These are phyloP conservation scores for Typhlichthys subterraneus DNA, from an alignment of 2,797 vertebrate genomes.

Conservation along the genomic window DNA sequence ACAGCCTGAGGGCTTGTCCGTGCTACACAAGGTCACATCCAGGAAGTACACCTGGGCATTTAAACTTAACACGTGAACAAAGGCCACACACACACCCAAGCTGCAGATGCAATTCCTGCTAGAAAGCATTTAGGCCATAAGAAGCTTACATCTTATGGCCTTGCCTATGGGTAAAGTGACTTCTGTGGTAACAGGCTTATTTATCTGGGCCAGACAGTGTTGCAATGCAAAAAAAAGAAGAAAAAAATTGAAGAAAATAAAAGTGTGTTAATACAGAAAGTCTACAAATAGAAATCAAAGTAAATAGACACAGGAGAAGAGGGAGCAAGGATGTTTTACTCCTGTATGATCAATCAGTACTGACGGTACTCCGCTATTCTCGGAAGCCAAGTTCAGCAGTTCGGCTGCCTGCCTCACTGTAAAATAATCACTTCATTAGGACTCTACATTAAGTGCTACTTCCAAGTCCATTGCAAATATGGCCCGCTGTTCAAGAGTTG, in stretches of 20 bases:
- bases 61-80: constrained; percentile 4
- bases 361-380: constrained; percentile 53
- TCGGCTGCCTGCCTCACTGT: constrained; percentile 41
- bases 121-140: constrained; percentile 20
- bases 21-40: too few species aligned
- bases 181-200: constrained; percentile 27
- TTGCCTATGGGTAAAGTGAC: constrained; percentile 18
- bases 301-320: constrained; percentile 12
- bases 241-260: too few species aligned
- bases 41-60: too few species aligned
- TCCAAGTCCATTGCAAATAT: constrained; percentile 38
- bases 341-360: constrained; percentile 55
- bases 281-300: not conserved
- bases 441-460: constrained; percentile 34
- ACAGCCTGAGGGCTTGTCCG: too few species aligned
- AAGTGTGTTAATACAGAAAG: not conserved
- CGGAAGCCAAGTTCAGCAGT: constrained; percentile 60
- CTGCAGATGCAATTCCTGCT: constrained; percentile 6
- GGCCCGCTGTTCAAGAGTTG: constrained; percentile 23
- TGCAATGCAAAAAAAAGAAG: not conserved
- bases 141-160: constrained; percentile 11
- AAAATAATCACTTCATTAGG: constrained; percentile 54
- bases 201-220: constrained; percentile 4
- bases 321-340: constrained; percentile 21
- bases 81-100: not conserved